Conservation (phyloP, 2,113 vertebrate species). For the Odontesthes bonariensis region DNA sequence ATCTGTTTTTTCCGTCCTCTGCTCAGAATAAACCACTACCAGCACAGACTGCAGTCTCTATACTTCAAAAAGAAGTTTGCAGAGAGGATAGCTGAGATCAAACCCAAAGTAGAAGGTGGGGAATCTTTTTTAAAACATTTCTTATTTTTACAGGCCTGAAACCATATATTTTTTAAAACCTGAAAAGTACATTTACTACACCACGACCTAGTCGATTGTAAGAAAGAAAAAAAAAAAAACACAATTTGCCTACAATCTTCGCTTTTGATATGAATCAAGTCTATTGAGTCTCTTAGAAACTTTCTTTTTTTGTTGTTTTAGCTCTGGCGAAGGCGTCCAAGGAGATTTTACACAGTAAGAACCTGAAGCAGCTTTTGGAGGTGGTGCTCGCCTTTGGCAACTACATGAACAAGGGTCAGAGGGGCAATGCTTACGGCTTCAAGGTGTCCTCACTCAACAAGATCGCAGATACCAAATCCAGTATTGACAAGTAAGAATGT, state of each 20-base stretch:
- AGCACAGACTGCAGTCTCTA: conserved; percentile 95
- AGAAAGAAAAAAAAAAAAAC: neutral
- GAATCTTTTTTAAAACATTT: neutral
- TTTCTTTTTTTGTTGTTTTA: conserved; percentile 57
- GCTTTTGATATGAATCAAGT: no score
- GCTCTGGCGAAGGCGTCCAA: conserved; percentile 91
- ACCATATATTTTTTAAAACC: neutral
- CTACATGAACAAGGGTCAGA: conserved; percentile 99
- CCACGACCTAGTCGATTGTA: neutral
- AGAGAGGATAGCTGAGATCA: conserved; percentile 97
- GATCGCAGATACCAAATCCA: conserved; percentile 98
- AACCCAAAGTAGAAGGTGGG: conserved; percentile 98
- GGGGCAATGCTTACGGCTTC: conserved; percentile 97
- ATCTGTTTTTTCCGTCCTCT: conserved; percentile 27
- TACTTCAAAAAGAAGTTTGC: conserved; percentile 99
- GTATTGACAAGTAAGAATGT: conserved; percentile 95
- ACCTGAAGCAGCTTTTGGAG: conserved; percentile 94
- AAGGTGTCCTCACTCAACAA: conserved; percentile 98
- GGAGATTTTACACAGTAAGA: conserved; percentile 91
- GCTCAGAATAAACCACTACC: conserved; percentile 96
- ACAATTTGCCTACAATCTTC: no score
- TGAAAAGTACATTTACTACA: neutral
- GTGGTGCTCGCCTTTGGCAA: conserved; percentile 98
- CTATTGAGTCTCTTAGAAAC: no score
- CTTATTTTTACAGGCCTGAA: neutral